Evolutionary conservation across 2,797 vertebrate species (phyloP), one percentile per base, ranked within the genome.

Genomic region (Cossypha heuglini): DNA sequence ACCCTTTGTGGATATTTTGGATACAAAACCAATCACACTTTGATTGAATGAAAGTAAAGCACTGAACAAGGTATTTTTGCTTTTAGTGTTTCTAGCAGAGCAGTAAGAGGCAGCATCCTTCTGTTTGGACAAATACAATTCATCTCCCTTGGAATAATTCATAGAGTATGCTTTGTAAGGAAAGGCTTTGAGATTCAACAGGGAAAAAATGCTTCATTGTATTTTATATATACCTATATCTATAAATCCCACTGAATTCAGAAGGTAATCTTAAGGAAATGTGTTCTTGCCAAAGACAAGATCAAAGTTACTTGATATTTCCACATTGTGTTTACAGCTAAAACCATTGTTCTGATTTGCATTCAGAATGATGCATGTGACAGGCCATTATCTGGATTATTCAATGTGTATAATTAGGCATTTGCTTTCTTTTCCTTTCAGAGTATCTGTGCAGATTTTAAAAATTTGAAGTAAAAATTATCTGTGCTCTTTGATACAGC

Each of bases 311-410:
- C 59, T 91, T 83, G 59, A 63, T 7, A 0, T 52, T 90, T 86
- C 84, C 15, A n/a, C 5, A 2, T 38, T 78, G 40, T 93, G 40
- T 94, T 94, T 95, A 84, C 92, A 84, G 86, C 77, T 91, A 69
- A 81, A 90, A 55, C 20, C 58, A 14, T 80, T 43, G 5, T 79
- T 85, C 63, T 78, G 58, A 69, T 96, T 93, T 92, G 71, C 75
- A 59, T 96, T 92, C 82, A 75, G 68, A 62, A n/a, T 67, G 37
- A 83, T 84, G 62, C 51, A 25, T 93, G 45, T 95, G 93, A 93
- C 88, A 91, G 54, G 62, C 55, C 33, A 69, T 96, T 95, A 83
- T 91, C 38, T 91, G 59, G 31, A 75, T 86, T 86, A 86, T 88
- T 92, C 58, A 37, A 8, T 51, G 12, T 75, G 59, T 62, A 72